phyloP scores from a whole-genome alignment of 2,797 vertebrate species.

The Danio tinwini region DNA sequence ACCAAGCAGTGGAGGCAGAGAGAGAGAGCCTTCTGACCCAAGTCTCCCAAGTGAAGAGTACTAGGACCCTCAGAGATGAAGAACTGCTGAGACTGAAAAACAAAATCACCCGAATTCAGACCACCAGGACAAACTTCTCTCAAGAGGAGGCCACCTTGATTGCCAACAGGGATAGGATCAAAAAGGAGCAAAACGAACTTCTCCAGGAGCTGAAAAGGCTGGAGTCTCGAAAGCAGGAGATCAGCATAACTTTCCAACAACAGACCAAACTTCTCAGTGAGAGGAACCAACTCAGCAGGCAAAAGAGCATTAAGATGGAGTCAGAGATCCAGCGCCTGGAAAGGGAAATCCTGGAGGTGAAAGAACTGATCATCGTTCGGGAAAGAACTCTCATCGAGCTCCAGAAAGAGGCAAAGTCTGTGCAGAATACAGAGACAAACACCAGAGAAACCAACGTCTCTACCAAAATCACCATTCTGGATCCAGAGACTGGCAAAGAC shows the following conservation, averaged over 20 bases:
- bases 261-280: constrained; percentile 84
- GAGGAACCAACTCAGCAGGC: constrained; percentile 80
- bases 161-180: constrained; percentile 77
- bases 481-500: constrained; percentile 92
- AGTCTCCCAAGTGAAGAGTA: constrained; percentile 81
- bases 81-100: constrained; percentile 74
- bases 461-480: constrained; percentile 92
- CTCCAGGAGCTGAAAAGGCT: constrained; percentile 79
- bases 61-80: constrained; percentile 83
- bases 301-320: constrained; percentile 82
- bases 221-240: constrained; percentile 82
- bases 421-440: constrained; percentile 86
- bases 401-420: constrained; percentile 75
- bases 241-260: constrained; percentile 82
- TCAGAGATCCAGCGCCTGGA: constrained; percentile 84
- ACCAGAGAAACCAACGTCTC: constrained; percentile 91
- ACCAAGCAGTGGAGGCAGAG: constrained; percentile 84
- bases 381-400: constrained; percentile 84
- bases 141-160: constrained; percentile 82
- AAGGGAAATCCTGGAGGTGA: constrained; percentile 85
- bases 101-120: constrained; percentile 79
- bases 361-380: constrained; percentile 86
- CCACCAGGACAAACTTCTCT: constrained; percentile 78
- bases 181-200: constrained; percentile 79
- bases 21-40: constrained; percentile 83